These are phyloP conservation scores for Thecophora atra DNA, from an alignment of 2,888 invertebrate genomes.

Conservation along the genomic window DNA sequence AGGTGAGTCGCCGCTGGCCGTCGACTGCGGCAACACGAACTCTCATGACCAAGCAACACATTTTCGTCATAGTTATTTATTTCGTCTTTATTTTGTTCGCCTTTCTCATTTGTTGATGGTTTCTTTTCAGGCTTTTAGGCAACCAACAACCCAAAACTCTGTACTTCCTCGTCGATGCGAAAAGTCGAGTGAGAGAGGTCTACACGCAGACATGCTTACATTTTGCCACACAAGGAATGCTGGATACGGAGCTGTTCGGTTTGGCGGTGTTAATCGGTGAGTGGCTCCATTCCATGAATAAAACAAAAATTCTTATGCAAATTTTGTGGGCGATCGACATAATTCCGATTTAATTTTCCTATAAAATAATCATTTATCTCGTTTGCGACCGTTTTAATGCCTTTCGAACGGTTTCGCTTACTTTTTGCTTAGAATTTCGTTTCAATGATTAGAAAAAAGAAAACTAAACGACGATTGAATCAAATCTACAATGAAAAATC, in stretches of 20 bases:
- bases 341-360: no score
- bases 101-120: not conserved
- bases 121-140: slow-evolving; percentile 61
- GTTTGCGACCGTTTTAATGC: no score
- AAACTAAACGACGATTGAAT: no score
- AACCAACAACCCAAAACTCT: slow-evolving; percentile 67
- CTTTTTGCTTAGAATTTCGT: no score
- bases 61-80: not conserved
- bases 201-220: slow-evolving; percentile 83
- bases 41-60: not conserved
- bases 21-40: not conserved
- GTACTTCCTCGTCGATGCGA: slow-evolving; percentile 74
- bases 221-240: slow-evolving; percentile 81
- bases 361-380: no score
- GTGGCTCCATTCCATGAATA: no score
- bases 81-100: not conserved
- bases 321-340: no score
- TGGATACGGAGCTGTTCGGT: slow-evolving; percentile 85
- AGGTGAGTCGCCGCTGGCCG: no score
- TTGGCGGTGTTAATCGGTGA: slow-evolving; percentile 82
- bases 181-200: slow-evolving; percentile 83
- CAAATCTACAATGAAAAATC: no score
- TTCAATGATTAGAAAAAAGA: no score
- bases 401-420: no score
- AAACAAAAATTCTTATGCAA: no score